Evolutionary conservation across 2,797 vertebrate species (phyloP).

Genomic region (Chelon auratus): DNA sequence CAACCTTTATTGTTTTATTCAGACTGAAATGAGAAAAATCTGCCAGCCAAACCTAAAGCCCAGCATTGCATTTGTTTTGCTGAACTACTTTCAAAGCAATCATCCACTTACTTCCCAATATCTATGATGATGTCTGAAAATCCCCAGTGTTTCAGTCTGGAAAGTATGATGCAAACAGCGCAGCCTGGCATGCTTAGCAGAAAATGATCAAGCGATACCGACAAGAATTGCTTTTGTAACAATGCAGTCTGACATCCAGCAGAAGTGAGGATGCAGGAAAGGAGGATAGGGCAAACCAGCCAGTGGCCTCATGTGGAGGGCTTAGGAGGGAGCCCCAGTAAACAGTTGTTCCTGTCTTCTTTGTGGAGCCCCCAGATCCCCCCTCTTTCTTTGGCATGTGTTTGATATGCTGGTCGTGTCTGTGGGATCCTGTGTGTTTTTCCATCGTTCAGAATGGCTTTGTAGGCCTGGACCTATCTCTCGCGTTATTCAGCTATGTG

Average conservation of each 20-base stretch:
- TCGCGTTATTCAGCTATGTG: conserved; percentile 57
- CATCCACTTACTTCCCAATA: conserved; percentile 35
- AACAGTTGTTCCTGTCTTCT: conserved; percentile 59
- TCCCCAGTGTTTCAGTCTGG: conserved; percentile 34
- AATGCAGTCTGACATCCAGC: conserved; percentile 33
- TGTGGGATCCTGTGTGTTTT: conserved; percentile 76
- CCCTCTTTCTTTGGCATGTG: conserved; percentile 64
- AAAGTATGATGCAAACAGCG: conserved; percentile 43
- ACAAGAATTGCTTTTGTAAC: conserved; percentile 45
- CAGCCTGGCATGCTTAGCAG: conserved; percentile 32
- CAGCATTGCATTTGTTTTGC: conserved; percentile 29
- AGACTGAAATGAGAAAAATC: conserved; percentile 9
- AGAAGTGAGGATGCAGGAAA: conserved; percentile 41
- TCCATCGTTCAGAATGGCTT: conserved; percentile 55
- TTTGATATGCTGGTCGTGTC: conserved; percentile 81
- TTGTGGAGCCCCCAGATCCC: conserved; percentile 41
- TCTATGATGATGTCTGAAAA: conserved; percentile 49
- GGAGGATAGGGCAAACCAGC: conserved; percentile 37
- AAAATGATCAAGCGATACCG: conserved; percentile 40
- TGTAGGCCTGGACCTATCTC: conserved; percentile 61
- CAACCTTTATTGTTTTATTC: conserved; percentile 50
- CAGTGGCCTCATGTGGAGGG: conserved; percentile 39
- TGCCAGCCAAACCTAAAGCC: conserved; percentile 26
- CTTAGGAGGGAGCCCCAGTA: conserved; percentile 51
- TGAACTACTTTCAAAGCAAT: conserved; percentile 35